Conservation (phyloP, 2,113 vertebrate species). For the Vimba vimba region DNA sequence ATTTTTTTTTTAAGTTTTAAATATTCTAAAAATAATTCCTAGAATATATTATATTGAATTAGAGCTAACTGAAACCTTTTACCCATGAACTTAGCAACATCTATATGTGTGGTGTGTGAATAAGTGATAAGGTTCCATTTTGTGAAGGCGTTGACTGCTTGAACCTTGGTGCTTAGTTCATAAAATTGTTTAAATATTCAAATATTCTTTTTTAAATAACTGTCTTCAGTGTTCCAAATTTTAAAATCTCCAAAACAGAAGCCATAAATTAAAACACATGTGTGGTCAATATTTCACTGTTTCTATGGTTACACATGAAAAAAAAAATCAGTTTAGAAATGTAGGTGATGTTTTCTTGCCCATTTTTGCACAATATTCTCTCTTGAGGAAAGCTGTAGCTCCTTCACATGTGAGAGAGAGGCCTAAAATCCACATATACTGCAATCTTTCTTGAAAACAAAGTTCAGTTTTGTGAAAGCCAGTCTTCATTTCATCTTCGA, state of each 20-base stretch:
- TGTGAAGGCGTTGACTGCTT: background rate
- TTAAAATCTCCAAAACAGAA: background rate
- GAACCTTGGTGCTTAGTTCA: background rate
- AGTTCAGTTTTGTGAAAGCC: constrained; percentile 46
- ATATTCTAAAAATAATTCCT: background rate
- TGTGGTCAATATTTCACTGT: constrained; percentile 40
- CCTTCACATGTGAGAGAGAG: constrained; percentile 36
- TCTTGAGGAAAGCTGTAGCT: constrained; percentile 30
- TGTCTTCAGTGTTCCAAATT: background rate
- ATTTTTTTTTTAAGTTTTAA: background rate
- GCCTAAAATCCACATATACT: constrained; percentile 41
- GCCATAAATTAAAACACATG: background rate
- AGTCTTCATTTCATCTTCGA: constrained; percentile 33
- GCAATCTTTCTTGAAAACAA: constrained; percentile 39
- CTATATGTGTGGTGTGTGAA: no score
- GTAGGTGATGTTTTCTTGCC: constrained; percentile 48
- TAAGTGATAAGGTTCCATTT: no score
- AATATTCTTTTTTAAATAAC: background rate
- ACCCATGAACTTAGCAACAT: no score
- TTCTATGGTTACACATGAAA: constrained; percentile 23
- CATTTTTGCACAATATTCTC: constrained; percentile 25
- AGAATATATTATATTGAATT: background rate
- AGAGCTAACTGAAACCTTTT: background rate
- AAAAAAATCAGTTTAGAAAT: constrained; percentile 20
- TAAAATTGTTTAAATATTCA: background rate